Evolutionary conservation across 2,113 vertebrate genomes (phyloP), one percentile per base, ranked within the genome.

Genomic region (Nothocercus nigrocapillus): DNA sequence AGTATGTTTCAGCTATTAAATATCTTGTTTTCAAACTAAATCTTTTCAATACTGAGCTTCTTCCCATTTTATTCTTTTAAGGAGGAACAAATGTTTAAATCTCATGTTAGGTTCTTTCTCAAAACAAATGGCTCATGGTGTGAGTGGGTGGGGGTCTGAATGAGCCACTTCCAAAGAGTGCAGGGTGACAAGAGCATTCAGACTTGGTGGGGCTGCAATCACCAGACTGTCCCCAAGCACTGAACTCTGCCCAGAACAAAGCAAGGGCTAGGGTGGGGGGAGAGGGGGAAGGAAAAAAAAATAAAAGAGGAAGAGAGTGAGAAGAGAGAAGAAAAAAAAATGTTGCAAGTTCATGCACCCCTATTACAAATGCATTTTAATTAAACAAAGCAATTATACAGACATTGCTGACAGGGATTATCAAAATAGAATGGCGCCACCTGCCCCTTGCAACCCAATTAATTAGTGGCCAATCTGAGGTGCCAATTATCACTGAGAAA

Each of bases 321-420:
- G 25, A 22, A n/a, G 28, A 30, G 64, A 15, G 17, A 44, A 59
- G 89, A 24, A 14, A 51, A 27, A 53, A 25, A 47, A n/a, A 4
- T 98, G 97, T 98, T 97, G 94, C 97, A 98, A 99, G 98, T 98
- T 99, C 98, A 98, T 97, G 98, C 96, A 98, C 98, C 97, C 95
- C 97, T 93, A 97, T 97, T 98, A 98, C 97, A 97, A 98, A 98
- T 98, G 98, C 97, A 97, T 98, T 98, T 97, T 98, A 98, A 98
- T 98, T 98, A 98, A 98, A 98, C 98, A 98, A 98, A 98, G 98
- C 98, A 98, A 98, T 98, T 98, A 98, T 93, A 96, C 97, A 98
- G 98, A 98, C 97, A 92, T 91, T 97, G 97, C 98, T 98, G 98
- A 99, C 97, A 97, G 98, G 98, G 97, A 98, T 98, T 98, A 99